phyloP scores from a whole-genome alignment of 2,797 vertebrate species.

The Sebastes umbrosus region DNA sequence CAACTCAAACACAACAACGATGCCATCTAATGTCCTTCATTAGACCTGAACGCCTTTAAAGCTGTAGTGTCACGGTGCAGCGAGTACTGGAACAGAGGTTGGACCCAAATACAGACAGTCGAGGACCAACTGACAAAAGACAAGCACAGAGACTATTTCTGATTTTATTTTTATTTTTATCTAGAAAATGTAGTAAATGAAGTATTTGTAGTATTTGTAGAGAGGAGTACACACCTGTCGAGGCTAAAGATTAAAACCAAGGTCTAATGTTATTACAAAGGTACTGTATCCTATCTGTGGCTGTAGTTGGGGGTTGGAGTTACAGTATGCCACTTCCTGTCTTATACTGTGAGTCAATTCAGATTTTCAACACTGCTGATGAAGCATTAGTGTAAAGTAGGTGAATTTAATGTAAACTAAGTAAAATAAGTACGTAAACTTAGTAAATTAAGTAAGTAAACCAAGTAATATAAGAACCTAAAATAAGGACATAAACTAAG shows the following conservation, averaged over 20 bases:
- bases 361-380: conserved; percentile 38
- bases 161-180: background rate
- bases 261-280: background rate
- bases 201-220: background rate
- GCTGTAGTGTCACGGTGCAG: background rate
- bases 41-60: background rate
- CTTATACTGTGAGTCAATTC: background rate
- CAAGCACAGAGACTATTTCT: background rate
- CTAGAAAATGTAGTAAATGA: background rate
- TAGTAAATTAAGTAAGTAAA: too few species aligned
- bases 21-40: background rate
- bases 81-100: background rate
- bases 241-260: background rate
- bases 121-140: background rate
- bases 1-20: background rate
- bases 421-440: too few species aligned
- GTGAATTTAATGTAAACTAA: background rate
- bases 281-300: background rate
- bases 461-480: too few species aligned
- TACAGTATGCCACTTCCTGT: too few species aligned
- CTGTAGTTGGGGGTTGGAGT: background rate
- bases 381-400: conserved; percentile 21
- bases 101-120: background rate
- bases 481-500: too few species aligned
- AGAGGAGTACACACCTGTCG: background rate